Evolutionary conservation across 1,140 invertebrate species (phyloP).

Genomic region (Drosophila truncata): DNA sequence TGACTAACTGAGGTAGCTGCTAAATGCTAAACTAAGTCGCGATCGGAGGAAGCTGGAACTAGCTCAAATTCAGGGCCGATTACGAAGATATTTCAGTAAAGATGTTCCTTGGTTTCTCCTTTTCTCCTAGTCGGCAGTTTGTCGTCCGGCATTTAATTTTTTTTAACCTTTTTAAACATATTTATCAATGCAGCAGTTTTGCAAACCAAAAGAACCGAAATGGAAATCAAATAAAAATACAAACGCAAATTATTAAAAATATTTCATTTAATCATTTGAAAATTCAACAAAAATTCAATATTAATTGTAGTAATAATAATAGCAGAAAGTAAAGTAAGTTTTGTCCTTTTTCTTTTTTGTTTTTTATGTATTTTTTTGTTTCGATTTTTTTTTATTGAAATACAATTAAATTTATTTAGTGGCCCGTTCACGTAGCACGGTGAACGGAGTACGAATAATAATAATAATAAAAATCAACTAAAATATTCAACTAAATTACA

Average conservation of each 20-base stretch:
- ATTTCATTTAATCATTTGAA: constrained; percentile 84
- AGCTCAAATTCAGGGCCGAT: too few relatives aligned
- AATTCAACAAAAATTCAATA: constrained; percentile 85
- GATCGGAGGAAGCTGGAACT: constrained; percentile 41
- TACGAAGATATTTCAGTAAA: constrained; percentile 48
- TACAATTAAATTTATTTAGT: constrained; percentile 81
- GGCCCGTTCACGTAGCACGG: constrained; percentile 45
- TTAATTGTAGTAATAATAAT: constrained; percentile 79
- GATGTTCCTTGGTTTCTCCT: constrained; percentile 22
- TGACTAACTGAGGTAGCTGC: constrained; percentile 73
- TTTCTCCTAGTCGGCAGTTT: constrained; percentile 67
- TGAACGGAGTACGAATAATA: constrained; percentile 70
- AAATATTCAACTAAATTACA: constrained; percentile 85
- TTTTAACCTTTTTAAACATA: constrained; percentile 4
- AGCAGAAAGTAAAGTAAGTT: constrained; percentile 74
- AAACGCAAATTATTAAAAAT: constrained; percentile 66
- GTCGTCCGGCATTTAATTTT: constrained; percentile 55
- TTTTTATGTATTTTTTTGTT: constrained; percentile 27
- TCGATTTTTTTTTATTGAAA: constrained; percentile 53
- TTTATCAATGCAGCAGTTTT: constrained; percentile 35
- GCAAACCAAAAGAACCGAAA: constrained; percentile 41
- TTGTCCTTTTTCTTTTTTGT: constrained; percentile 57
- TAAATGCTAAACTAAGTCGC: constrained; percentile 54
- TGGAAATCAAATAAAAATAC: constrained; percentile 39
- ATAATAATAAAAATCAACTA: constrained; percentile 85